phyloP scores from a whole-genome alignment of 2,797 vertebrate genomes.

The Takifugu rubripes region DNA sequence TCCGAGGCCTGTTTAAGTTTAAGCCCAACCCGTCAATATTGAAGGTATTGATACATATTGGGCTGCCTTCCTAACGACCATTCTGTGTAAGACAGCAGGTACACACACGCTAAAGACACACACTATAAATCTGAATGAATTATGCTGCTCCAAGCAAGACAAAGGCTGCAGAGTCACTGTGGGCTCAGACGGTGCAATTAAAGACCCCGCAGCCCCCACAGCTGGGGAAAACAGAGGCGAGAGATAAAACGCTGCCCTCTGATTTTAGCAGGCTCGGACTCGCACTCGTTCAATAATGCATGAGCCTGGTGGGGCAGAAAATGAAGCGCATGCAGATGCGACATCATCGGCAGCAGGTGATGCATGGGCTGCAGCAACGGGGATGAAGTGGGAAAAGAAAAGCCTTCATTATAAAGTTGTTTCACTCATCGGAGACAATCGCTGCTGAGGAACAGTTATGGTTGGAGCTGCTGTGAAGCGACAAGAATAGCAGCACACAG shows the following conservation, averaged over 20 bases:
- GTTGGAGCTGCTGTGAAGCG: not conserved
- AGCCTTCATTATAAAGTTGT: slow-evolving; percentile 3
- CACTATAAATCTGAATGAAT: slow-evolving; percentile 34
- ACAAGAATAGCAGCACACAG: not conserved
- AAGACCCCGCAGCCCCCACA: slow-evolving; percentile 17
- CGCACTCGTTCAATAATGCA: slow-evolving; percentile 33
- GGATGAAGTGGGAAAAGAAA: not conserved
- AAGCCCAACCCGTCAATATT: slow-evolving; percentile 27
- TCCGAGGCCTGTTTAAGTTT: slow-evolving; percentile 16
- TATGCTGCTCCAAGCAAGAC: slow-evolving; percentile 34
- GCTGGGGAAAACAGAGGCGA: slow-evolving; percentile 21
- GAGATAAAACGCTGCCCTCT: slow-evolving; percentile 34
- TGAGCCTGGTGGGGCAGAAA: slow-evolving; percentile 48
- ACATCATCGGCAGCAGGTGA: slow-evolving; percentile 15
- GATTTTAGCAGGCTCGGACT: slow-evolving; percentile 40
- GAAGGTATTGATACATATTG: slow-evolving; percentile 21
- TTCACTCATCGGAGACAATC: not conserved
- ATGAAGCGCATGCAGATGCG: slow-evolving; percentile 39
- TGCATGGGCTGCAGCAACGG: slow-evolving; percentile 3
- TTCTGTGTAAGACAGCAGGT: slow-evolving; percentile 11
- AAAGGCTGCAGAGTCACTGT: slow-evolving; percentile 29
- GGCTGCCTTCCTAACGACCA: slow-evolving; percentile 19
- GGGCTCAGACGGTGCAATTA: slow-evolving; percentile 26
- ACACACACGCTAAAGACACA: slow-evolving; percentile 25
- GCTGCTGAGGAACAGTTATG: too few relatives aligned